Evolutionary conservation across 2,888 invertebrate genomes (phyloP).

Genomic region (Heliconius charithonia): DNA sequence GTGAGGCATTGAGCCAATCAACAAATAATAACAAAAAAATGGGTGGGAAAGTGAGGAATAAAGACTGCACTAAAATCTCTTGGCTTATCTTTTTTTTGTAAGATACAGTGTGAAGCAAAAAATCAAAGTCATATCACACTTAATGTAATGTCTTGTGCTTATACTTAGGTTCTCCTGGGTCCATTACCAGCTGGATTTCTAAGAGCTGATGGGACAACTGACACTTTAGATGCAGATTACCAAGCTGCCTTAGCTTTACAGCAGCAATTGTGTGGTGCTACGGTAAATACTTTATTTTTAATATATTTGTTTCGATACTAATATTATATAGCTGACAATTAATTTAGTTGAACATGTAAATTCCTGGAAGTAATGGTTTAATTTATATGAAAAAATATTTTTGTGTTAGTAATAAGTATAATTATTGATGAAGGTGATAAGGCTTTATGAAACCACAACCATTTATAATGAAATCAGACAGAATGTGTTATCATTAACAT

Average conservation of each 20-base stretch:
- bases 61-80: no score
- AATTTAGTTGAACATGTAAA: not conserved
- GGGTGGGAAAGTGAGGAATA: no score
- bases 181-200: conserved; percentile 92
- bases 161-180: conserved; percentile 88
- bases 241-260: conserved; percentile 90
- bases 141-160: not conserved
- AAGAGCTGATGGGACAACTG: conserved; percentile 84
- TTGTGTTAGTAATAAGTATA: no score
- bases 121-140: not conserved
- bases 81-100: no score
- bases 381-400: no score
- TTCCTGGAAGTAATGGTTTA: not conserved
- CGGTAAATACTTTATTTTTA: conserved; percentile 56
- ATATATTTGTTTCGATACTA: not conserved
- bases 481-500: not conserved
- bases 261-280: conserved; percentile 84
- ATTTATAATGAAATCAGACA: not conserved
- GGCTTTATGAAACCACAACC: no score
- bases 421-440: no score
- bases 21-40: no score
- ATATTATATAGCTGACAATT: not conserved
- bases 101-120: no score
- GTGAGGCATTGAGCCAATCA: no score
- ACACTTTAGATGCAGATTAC: conserved; percentile 90